phyloP scores from a whole-genome alignment of 2,113 vertebrate species.

The Hypomesus transpacificus region DNA sequence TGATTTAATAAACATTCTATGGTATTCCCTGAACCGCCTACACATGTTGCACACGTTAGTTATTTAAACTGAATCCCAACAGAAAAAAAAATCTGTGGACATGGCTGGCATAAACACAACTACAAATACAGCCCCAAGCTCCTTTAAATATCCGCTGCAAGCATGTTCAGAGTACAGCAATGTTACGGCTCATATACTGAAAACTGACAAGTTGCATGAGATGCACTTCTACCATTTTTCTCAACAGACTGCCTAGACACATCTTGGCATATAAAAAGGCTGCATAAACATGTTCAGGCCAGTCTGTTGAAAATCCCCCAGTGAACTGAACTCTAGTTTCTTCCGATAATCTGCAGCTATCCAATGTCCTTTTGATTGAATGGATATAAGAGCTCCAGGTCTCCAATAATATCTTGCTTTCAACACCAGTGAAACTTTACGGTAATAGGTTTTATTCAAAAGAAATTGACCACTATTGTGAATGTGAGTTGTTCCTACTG shows the following conservation, averaged over 20 bases:
- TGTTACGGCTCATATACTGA: neutral
- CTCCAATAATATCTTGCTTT: too few relatives aligned
- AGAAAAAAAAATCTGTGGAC: conserved; percentile 48
- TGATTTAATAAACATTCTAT: too few relatives aligned
- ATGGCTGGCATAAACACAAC: conserved; percentile 39
- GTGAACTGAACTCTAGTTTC: neutral
- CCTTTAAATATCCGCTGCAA: conserved; percentile 3
- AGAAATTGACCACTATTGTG: too few relatives aligned
- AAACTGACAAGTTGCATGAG: conserved; percentile 15
- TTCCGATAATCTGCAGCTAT: too few relatives aligned
- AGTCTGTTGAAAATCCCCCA: too few relatives aligned
- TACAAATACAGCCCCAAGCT: conserved; percentile 44
- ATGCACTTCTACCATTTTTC: conserved; percentile 9
- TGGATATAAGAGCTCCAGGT: neutral
- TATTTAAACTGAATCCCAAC: conserved; percentile 39
- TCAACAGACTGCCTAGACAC: conserved; percentile 8
- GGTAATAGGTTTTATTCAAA: too few relatives aligned
- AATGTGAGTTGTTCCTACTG: neutral
- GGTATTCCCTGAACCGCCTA: conserved; percentile 40
- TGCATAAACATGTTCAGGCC: too few relatives aligned
- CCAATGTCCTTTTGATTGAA: neutral
- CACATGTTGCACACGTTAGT: conserved; percentile 42
- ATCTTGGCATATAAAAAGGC: conserved; percentile 2
- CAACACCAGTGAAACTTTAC: too few relatives aligned
- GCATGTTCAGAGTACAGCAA: neutral